Evolutionary conservation across 2,888 invertebrate species (phyloP).

Genomic region (Aphrophora alni): DNA sequence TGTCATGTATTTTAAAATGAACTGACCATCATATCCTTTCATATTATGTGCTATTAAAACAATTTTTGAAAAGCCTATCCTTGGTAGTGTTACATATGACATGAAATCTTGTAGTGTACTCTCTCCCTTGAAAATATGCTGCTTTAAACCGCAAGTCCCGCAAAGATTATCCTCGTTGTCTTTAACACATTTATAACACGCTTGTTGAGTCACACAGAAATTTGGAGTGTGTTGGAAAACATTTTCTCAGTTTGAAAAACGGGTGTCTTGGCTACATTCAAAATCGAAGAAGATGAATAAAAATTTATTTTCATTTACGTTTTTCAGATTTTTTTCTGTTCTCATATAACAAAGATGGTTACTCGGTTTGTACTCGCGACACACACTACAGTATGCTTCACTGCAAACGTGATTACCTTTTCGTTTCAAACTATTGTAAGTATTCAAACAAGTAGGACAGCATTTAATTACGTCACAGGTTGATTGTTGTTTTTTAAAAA

Average conservation of each 20-base stretch:
- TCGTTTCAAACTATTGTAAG: too few relatives aligned
- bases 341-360: constrained; percentile 7
- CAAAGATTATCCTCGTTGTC: not conserved
- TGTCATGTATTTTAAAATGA: constrained; percentile 11
- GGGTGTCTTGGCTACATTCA: not conserved
- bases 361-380: not conserved
- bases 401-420: constrained; percentile 4
- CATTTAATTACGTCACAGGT: too few relatives aligned
- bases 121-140: not conserved
- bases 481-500: too few relatives aligned
- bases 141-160: not conserved
- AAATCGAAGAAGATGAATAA: constrained; percentile 17
- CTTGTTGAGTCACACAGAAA: not conserved
- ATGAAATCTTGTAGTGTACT: constrained; percentile 2
- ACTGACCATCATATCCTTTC: constrained; percentile 3
- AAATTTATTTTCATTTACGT: not conserved
- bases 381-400: not conserved
- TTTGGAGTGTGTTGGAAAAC: not conserved
- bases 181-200: not conserved
- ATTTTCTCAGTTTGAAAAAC: not conserved
- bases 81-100: not conserved
- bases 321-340: not conserved
- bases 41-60: constrained; percentile 4
- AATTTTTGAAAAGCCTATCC: not conserved
- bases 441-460: too few relatives aligned